These are phyloP conservation scores for Aporophyla nigra DNA, from an alignment of 2,888 invertebrate species.

Conservation along the genomic window DNA sequence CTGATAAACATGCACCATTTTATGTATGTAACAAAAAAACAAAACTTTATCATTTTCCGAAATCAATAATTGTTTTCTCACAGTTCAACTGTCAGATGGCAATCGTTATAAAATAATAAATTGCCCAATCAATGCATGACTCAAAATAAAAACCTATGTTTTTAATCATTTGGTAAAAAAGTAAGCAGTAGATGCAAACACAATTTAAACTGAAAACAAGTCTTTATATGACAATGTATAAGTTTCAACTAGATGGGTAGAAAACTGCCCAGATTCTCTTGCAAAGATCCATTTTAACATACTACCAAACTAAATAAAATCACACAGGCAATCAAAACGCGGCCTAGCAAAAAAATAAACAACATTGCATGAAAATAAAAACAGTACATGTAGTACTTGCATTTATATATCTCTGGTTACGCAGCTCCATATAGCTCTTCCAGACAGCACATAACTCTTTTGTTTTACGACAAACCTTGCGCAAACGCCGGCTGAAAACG, in stretches of 20 bases:
- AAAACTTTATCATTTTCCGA: background rate
- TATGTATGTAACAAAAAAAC: background rate
- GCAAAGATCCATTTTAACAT: background rate
- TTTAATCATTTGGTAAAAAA: background rate
- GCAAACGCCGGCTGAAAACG: conserved; percentile 40
- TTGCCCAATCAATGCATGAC: conserved; percentile 36
- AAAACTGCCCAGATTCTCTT: background rate
- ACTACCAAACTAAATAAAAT: background rate
- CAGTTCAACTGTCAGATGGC: conserved; percentile 17
- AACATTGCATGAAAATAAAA: background rate
- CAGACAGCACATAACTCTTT: conserved; percentile 27
- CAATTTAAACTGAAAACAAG: conserved; percentile 11
- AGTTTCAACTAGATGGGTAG: background rate
- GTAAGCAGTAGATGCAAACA: background rate
- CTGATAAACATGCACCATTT: background rate
- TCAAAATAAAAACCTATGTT: conserved; percentile 17
- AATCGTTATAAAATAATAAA: conserved; percentile 41
- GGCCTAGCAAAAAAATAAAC: background rate
- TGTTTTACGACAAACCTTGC: conserved; percentile 47
- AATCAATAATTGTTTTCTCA: conserved; percentile 14
- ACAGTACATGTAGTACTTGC: background rate
- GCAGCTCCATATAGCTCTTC: conserved; percentile 10
- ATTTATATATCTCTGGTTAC: background rate
- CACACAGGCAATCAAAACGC: background rate
- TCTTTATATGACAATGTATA: background rate